Percentiles rank a stretch among this genome's conserved stretches.
Conservation (phyloP, 2,888 invertebrate species). For the Erynnis tages region DNA sequence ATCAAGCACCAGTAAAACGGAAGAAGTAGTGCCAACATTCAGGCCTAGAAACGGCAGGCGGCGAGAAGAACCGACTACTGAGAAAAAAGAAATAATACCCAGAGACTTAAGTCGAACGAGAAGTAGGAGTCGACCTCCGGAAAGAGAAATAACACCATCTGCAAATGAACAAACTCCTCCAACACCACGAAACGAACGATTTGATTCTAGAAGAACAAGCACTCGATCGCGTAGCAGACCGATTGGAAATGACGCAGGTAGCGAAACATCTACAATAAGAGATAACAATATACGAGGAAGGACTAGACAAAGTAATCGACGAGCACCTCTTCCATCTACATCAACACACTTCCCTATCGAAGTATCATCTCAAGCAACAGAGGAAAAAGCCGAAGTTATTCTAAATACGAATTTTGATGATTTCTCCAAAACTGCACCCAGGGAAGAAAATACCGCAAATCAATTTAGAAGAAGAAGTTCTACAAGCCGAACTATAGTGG, state of each 20-base stretch:
- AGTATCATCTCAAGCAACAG: slow-evolving; percentile 36
- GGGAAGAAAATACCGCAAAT: slow-evolving; percentile 45
- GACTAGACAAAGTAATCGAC: slow-evolving; percentile 42
- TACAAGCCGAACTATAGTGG: slow-evolving; percentile 42
- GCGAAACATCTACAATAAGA: slow-evolving; percentile 45
- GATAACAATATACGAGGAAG: slow-evolving; percentile 50
- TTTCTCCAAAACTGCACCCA: slow-evolving; percentile 47
- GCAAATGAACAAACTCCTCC: slow-evolving; percentile 43
- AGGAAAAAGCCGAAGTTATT: slow-evolving; percentile 56
- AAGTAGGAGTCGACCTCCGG: slow-evolving; percentile 50
- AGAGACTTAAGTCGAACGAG: slow-evolving; percentile 49
- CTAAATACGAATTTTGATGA: slow-evolving; percentile 53
- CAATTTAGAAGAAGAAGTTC: slow-evolving; percentile 59
- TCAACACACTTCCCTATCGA: slow-evolving; percentile 10
- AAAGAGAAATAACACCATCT: slow-evolving; percentile 36
- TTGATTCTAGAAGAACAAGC: slow-evolving; percentile 61
- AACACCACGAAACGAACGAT: slow-evolving; percentile 58
- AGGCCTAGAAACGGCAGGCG: slow-evolving; percentile 57
- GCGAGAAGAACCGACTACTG: slow-evolving; percentile 46
- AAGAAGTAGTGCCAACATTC: slow-evolving; percentile 49
- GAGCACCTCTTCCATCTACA: slow-evolving; percentile 27
- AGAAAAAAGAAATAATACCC: slow-evolving; percentile 30
- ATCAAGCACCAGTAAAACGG: slow-evolving; percentile 44
- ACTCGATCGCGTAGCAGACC: slow-evolving; percentile 60
- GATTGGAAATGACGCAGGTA: slow-evolving; percentile 42